phyloP scores from a whole-genome alignment of 2,113 vertebrate species.

The Perca fluviatilis region DNA sequence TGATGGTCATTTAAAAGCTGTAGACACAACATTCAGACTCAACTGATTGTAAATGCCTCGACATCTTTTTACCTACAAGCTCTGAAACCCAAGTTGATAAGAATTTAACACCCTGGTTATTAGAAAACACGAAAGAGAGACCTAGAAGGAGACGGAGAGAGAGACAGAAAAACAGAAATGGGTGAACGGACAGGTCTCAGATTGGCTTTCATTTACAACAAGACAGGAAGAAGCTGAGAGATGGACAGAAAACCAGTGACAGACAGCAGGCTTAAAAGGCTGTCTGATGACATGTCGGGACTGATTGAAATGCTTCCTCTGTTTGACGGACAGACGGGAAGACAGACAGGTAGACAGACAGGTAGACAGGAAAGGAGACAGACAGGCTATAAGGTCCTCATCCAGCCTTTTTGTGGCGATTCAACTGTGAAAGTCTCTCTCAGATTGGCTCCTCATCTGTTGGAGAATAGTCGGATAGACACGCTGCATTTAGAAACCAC shows the following conservation, averaged over 20 bases:
- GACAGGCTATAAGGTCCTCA: neutral
- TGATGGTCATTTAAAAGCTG: too few relatives aligned
- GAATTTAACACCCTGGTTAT: too few relatives aligned
- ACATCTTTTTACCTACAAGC: too few relatives aligned
- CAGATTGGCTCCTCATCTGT: constrained; percentile 31
- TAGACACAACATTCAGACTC: too few relatives aligned
- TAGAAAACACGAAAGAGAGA: too few relatives aligned
- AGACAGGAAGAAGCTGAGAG: neutral
- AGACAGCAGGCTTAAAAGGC: neutral
- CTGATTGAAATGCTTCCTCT: neutral
- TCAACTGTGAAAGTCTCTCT: constrained; percentile 39
- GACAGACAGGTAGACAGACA: neutral
- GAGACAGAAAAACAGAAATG: too few relatives aligned
- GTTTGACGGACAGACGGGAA: neutral
- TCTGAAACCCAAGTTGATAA: too few relatives aligned
- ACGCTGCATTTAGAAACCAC: constrained; percentile 62
- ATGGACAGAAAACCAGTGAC: neutral
- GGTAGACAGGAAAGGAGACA: neutral
- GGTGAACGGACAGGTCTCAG: neutral
- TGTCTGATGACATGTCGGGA: neutral
- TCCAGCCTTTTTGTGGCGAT: constrained; percentile 25
- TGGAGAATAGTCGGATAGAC: constrained; percentile 52
- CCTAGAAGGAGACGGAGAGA: too few relatives aligned
- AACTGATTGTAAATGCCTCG: too few relatives aligned
- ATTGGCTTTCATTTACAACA: too few relatives aligned